These are phyloP conservation scores for Protonemura montana DNA, from an alignment of 2,888 invertebrate species.

Conservation along the genomic window DNA sequence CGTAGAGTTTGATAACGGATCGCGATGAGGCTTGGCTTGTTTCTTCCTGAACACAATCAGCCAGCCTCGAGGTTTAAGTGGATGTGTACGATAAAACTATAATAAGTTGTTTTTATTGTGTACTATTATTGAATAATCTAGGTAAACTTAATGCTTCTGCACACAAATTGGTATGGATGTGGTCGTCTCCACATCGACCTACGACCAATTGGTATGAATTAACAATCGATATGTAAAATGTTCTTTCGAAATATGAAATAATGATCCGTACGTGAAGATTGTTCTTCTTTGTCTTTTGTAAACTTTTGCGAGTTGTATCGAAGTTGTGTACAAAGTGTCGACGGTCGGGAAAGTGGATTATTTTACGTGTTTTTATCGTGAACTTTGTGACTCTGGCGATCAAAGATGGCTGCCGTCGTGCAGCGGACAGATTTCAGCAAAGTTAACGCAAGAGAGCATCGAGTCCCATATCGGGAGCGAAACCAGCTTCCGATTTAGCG, in stretches of 20 bases:
- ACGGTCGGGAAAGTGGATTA: too few species aligned
- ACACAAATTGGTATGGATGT: not conserved
- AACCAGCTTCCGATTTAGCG: too few species aligned
- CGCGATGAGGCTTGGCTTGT: not conserved
- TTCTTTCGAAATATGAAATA: not conserved
- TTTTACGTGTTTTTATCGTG: too few species aligned
- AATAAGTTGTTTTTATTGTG: not conserved
- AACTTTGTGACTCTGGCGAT: too few species aligned
- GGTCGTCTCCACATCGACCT: not conserved
- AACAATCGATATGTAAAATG: not conserved
- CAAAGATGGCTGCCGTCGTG: too few species aligned
- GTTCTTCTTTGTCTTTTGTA: too few species aligned
- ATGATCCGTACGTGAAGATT: not conserved
- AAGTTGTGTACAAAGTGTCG: too few species aligned
- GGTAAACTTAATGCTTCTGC: not conserved
- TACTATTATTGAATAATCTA: not conserved
- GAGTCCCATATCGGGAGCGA: too few species aligned
- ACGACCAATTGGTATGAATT: not conserved
- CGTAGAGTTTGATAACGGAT: not conserved
- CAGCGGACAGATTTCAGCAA: too few species aligned
- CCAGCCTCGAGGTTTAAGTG: not conserved
- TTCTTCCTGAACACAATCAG: not conserved
- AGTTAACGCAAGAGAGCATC: too few species aligned
- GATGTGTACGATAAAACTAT: not conserved
- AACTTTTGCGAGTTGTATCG: too few species aligned